These are phyloP conservation scores for Ranitomeya imitator DNA, from an alignment of 2,113 vertebrate genomes.

Conservation along the genomic window DNA sequence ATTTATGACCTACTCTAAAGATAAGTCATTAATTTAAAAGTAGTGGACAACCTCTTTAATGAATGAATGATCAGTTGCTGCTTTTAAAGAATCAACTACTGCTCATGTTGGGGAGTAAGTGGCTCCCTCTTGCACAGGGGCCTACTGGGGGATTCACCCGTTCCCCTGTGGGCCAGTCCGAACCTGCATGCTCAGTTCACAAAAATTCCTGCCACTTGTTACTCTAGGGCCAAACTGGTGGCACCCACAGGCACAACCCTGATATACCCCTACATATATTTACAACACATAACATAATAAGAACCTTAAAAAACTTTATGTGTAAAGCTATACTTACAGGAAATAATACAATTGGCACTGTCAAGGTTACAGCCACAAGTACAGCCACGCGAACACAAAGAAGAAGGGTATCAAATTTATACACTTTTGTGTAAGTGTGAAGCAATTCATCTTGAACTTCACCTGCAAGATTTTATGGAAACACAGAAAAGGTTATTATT, in stretches of 20 bases:
- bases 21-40: too few species aligned
- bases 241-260: neutral
- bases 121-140: too few species aligned
- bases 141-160: too few species aligned
- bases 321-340: constrained; percentile 81
- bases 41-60: too few species aligned
- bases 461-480: constrained; percentile 66
- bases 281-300: neutral
- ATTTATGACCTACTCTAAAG: too few species aligned
- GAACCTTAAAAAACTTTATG: neutral
- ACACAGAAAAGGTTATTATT: neutral
- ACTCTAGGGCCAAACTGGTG: neutral
- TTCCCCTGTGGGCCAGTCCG: too few species aligned
- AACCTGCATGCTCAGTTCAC: too few species aligned
- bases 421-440: constrained; percentile 92
- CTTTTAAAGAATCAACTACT: too few species aligned
- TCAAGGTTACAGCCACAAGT: constrained; percentile 91
- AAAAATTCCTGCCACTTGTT: neutral
- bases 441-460: constrained; percentile 94
- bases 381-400: constrained; percentile 92
- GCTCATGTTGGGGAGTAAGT: too few species aligned
- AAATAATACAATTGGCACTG: constrained; percentile 94
- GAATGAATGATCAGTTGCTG: too few species aligned
- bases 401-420: constrained; percentile 85
- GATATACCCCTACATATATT: neutral